Percentiles rank a stretch among this genome's conserved stretches.
These are phyloP conservation scores for Mya arenaria DNA, from an alignment of 1,140 invertebrate genomes.

Conservation along the genomic window DNA sequence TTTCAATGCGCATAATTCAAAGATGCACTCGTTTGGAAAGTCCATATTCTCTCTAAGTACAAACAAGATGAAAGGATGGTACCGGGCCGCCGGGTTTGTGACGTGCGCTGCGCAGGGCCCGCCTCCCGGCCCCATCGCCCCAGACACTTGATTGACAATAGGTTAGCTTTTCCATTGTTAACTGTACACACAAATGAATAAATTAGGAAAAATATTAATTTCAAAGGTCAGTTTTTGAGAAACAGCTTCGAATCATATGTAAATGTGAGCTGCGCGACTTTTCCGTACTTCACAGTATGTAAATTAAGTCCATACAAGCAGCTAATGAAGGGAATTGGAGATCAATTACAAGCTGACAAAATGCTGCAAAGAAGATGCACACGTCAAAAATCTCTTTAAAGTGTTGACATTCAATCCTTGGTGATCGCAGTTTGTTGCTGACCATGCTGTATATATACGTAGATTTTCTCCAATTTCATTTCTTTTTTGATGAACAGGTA, in stretches of 20 bases:
- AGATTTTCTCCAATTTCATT: too few species aligned
- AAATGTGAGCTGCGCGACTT: slow-evolving; percentile 40
- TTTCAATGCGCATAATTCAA: slow-evolving; percentile 32
- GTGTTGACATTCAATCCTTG: too few species aligned
- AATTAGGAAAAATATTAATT: slow-evolving; percentile 52
- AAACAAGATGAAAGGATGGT: slow-evolving; percentile 46
- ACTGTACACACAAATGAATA: slow-evolving; percentile 48
- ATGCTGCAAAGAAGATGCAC: neutral
- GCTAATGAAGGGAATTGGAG: neutral
- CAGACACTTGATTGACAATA: slow-evolving; percentile 32
- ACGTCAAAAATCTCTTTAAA: neutral
- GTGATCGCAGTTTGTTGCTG: too few species aligned
- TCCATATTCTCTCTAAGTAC: slow-evolving; percentile 47
- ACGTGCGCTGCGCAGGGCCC: slow-evolving; percentile 40
- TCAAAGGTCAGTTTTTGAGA: slow-evolving; percentile 46
- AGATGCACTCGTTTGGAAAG: slow-evolving; percentile 25
- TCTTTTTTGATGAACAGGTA: too few species aligned
- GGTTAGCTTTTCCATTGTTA: slow-evolving; percentile 18
- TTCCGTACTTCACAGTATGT: too few species aligned
- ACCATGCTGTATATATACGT: too few species aligned
- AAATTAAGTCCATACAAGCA: neutral
- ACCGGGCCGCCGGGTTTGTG: neutral
- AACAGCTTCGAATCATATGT: slow-evolving; percentile 37
- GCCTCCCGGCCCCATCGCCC: too few species aligned
- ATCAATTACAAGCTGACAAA: neutral